These are phyloP conservation scores for Heterotis niloticus DNA, from an alignment of 2,113 vertebrate species.

Conservation along the genomic window DNA sequence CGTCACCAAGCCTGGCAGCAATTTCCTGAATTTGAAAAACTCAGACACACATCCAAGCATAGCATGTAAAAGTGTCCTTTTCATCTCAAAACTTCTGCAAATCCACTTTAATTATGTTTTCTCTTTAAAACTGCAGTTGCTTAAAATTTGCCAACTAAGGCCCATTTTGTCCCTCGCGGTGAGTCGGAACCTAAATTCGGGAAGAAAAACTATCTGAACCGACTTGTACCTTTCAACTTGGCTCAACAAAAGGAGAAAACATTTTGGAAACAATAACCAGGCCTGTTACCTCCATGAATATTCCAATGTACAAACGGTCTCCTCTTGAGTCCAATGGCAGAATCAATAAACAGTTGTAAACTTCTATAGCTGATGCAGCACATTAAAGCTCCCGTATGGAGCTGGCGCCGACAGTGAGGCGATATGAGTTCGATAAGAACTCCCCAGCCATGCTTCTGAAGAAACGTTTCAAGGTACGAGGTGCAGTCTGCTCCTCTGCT, in stretches of 20 bases:
- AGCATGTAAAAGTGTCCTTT: background rate
- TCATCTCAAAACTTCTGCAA: background rate
- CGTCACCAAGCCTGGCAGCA: background rate
- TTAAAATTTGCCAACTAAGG: background rate
- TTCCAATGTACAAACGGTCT: background rate
- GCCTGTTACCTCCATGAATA: background rate
- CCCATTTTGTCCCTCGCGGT: background rate
- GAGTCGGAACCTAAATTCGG: too few species aligned
- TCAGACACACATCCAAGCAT: background rate
- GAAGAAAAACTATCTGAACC: background rate
- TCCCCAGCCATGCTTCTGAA: slow-evolving; percentile 13
- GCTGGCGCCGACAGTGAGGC: background rate
- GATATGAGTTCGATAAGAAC: slow-evolving; percentile 13
- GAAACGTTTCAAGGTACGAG: slow-evolving; percentile 45
- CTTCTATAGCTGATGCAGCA: slow-evolving; percentile 7
- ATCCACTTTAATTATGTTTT: slow-evolving; percentile 1
- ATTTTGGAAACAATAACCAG: background rate
- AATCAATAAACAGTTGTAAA: slow-evolving; percentile 17
- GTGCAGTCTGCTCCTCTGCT: slow-evolving; percentile 53
- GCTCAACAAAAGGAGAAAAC: too few species aligned
- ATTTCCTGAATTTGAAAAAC: slow-evolving; percentile 2
- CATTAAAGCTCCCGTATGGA: background rate
- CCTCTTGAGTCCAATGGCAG: background rate
- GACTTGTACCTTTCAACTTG: background rate
- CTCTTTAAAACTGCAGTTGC: background rate